Conservation (phyloP, 1,140 invertebrate genomes). For the Capitella teleta region DNA sequence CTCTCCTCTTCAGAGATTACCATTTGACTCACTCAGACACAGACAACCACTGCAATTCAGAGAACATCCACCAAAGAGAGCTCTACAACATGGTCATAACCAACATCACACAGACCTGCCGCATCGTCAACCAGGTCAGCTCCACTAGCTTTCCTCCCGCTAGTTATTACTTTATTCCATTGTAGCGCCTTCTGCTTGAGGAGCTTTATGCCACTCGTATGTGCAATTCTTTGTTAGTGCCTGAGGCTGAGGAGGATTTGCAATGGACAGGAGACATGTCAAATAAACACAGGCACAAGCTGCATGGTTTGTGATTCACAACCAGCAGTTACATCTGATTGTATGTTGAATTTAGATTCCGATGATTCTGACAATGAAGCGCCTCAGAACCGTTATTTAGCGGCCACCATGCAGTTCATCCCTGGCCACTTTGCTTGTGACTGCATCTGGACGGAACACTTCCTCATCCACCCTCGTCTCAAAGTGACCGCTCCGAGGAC, state of each 20-base stretch:
- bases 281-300: not conserved
- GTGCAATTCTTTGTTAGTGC: conserved; percentile 59
- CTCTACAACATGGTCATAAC: conserved; percentile 14
- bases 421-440: conserved; percentile 62
- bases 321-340: too few relatives aligned
- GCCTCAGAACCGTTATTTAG: conserved; percentile 25
- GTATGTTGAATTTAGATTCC: not conserved
- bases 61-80: not conserved
- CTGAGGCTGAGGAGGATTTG: conserved; percentile 53
- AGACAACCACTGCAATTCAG: too few relatives aligned
- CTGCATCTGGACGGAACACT: conserved; percentile 60
- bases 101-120: conserved; percentile 52
- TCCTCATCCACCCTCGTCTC: conserved; percentile 59
- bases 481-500: conserved; percentile 54
- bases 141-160: too few relatives aligned
- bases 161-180: not conserved
- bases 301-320: not conserved
- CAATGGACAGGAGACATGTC: conserved; percentile 32
- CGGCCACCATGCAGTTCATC: conserved; percentile 46
- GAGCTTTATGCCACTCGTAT: conserved; percentile 58
- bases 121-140: conserved; percentile 57
- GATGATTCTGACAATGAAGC: conserved; percentile 27
- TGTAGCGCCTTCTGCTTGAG: conserved; percentile 51
- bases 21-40: too few relatives aligned
- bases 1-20: too few relatives aligned